These are phyloP conservation scores for Helicoverpa armigera DNA, from an alignment of 1,140 invertebrate species.

Conservation along the genomic window DNA sequence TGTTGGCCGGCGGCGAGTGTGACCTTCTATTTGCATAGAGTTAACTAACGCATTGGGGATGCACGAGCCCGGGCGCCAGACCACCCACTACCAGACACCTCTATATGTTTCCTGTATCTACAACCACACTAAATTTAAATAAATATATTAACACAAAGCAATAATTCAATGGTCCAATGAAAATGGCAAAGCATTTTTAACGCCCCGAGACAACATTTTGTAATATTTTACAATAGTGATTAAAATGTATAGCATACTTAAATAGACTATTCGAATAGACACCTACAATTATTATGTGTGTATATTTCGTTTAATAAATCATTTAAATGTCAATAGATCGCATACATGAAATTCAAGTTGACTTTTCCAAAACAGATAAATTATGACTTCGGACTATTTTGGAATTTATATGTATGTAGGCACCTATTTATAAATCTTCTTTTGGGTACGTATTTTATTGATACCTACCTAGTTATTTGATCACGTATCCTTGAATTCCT, in stretches of 20 bases:
- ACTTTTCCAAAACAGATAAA: not conserved
- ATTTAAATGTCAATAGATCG: slow-evolving; percentile 5
- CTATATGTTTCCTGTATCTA: slow-evolving; percentile 34
- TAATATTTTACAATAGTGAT: slow-evolving; percentile 10
- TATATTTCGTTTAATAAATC: slow-evolving; percentile 5
- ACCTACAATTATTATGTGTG: not conserved
- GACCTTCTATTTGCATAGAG: slow-evolving; percentile 54
- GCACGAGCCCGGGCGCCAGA: slow-evolving; percentile 48
- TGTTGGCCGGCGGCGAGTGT: slow-evolving; percentile 27
- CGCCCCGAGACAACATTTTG: not conserved
- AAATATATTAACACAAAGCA: slow-evolving; percentile 45
- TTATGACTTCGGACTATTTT: too few species aligned
- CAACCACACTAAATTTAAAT: slow-evolving; percentile 40
- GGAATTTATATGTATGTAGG: too few species aligned
- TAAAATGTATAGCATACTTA: slow-evolving; percentile 6
- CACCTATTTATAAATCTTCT: too few species aligned
- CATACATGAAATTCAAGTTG: not conserved
- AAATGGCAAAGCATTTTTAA: slow-evolving; percentile 34
- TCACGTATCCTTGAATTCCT: too few species aligned
- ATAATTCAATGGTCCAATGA: slow-evolving; percentile 45
- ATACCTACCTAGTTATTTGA: too few species aligned
- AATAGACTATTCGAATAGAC: not conserved
- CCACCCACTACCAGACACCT: slow-evolving; percentile 52
- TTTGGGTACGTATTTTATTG: too few species aligned
- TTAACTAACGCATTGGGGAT: slow-evolving; percentile 53